Conservation (phyloP, 2,113 vertebrate genomes). For the Anarhynchus alexandrinus region DNA sequence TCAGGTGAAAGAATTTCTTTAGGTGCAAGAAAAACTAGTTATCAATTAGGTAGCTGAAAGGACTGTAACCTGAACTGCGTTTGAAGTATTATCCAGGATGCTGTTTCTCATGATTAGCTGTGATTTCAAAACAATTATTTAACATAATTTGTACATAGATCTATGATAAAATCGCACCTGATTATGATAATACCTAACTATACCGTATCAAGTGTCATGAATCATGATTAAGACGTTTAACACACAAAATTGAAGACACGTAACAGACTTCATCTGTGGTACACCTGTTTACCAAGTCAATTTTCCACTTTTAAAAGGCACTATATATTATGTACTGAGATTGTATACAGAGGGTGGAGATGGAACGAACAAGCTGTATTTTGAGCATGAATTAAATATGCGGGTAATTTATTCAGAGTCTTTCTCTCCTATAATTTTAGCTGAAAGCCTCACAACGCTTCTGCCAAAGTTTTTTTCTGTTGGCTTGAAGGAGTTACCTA, state of each 20-base stretch:
- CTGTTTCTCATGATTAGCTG: neutral
- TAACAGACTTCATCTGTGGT: neutral
- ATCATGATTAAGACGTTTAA: constrained; percentile 12
- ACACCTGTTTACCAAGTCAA: neutral
- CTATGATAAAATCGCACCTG: neutral
- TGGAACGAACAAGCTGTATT: neutral
- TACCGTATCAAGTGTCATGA: neutral
- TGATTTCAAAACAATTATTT: constrained; percentile 30
- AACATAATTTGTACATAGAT: neutral
- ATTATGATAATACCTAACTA: constrained; percentile 25
- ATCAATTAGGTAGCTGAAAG: neutral
- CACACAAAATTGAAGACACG: neutral
- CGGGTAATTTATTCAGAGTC: constrained; percentile 34
- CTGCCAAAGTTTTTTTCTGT: neutral
- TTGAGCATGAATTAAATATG: constrained; percentile 5
- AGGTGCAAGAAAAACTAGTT: neutral
- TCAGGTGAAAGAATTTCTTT: neutral
- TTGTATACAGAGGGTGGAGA: neutral
- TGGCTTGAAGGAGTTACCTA: neutral
- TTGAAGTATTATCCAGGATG: neutral
- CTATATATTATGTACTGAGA: neutral
- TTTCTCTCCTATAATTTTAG: constrained; percentile 24
- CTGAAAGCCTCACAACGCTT: constrained; percentile 20
- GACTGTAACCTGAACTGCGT: neutral
- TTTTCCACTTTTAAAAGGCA: neutral